These are phyloP conservation scores for Mesaphorura yosii DNA, from an alignment of 1,140 invertebrate species.

Conservation along the genomic window DNA sequence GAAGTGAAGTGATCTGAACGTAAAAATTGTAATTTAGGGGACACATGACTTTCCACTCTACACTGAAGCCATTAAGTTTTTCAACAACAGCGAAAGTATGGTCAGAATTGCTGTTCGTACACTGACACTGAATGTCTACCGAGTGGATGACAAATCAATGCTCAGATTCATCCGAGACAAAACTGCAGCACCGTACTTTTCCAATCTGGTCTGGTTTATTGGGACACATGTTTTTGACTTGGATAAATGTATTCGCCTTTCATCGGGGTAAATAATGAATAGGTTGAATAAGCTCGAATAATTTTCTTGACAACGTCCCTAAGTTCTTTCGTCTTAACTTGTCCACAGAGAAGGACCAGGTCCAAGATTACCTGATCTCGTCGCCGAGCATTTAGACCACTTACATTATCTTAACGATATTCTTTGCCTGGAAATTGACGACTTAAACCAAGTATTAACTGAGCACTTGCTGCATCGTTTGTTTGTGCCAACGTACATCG, in stretches of 20 bases:
- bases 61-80: constrained; percentile 98
- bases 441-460: constrained; percentile 88
- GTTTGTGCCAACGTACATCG: constrained; percentile 87
- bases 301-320: not conserved
- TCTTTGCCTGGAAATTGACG: constrained; percentile 76
- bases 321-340: too few relatives aligned
- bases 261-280: constrained; percentile 66
- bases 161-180: constrained; percentile 86
- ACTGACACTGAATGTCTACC: constrained; percentile 91
- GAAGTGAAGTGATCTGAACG: not conserved
- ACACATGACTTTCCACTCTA: constrained; percentile 98
- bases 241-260: constrained; percentile 85
- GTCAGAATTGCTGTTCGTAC: constrained; percentile 96
- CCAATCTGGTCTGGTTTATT: constrained; percentile 98
- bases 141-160: constrained; percentile 91
- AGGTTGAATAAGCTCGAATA: not conserved
- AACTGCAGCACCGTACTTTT: constrained; percentile 94
- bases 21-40: constrained; percentile 53
- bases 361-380: constrained; percentile 75
- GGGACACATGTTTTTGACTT: constrained; percentile 95
- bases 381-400: constrained; percentile 95
- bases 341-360: constrained; percentile 75
- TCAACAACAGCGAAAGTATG: constrained; percentile 98
- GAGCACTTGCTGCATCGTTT: constrained; percentile 89
- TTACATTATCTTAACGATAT: constrained; percentile 98